phyloP scores from a whole-genome alignment of 1,140 invertebrate species.

The Trachymyrmex septentrionalis region DNA sequence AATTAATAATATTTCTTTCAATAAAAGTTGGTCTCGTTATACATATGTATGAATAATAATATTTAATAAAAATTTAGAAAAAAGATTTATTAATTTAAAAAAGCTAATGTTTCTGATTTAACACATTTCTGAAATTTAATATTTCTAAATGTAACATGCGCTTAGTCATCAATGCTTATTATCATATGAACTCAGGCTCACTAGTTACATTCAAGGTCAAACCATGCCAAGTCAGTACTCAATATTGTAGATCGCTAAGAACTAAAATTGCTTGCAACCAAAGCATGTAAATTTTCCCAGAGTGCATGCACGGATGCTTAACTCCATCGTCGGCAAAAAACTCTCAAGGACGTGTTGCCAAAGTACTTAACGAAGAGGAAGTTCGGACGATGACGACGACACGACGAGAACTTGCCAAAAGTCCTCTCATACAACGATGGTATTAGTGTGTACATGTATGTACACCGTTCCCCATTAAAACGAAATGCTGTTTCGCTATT shows the following conservation, averaged over 20 bases:
- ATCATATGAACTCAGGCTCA: not conserved
- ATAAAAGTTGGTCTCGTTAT: not conserved
- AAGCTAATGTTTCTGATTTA: not conserved
- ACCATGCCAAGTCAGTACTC: slow-evolving; percentile 4
- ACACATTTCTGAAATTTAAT: not conserved
- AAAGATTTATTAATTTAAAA: not conserved
- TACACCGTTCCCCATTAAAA: slow-evolving; percentile 75
- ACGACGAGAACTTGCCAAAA: slow-evolving; percentile 72
- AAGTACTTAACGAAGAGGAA: slow-evolving; percentile 75
- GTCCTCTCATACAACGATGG: slow-evolving; percentile 42
- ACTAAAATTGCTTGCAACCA: slow-evolving; percentile 36
- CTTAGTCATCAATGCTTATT: not conserved
- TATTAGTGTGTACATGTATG: slow-evolving; percentile 31
- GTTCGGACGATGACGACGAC: slow-evolving; percentile 60
- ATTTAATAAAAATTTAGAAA: not conserved
- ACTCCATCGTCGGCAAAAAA: slow-evolving; percentile 66
- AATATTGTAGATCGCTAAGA: slow-evolving; percentile 24
- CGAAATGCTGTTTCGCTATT: slow-evolving; percentile 78
- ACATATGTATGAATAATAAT: not conserved
- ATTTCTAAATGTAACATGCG: not conserved
- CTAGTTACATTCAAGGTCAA: slow-evolving; percentile 29
- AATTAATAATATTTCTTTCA: not conserved
- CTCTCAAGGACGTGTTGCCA: slow-evolving; percentile 72
- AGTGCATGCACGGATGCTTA: slow-evolving; percentile 59
- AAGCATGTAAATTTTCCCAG: slow-evolving; percentile 53